These are phyloP conservation scores for Xylota sylvarum DNA, from an alignment of 2,888 invertebrate genomes.

Conservation along the genomic window DNA sequence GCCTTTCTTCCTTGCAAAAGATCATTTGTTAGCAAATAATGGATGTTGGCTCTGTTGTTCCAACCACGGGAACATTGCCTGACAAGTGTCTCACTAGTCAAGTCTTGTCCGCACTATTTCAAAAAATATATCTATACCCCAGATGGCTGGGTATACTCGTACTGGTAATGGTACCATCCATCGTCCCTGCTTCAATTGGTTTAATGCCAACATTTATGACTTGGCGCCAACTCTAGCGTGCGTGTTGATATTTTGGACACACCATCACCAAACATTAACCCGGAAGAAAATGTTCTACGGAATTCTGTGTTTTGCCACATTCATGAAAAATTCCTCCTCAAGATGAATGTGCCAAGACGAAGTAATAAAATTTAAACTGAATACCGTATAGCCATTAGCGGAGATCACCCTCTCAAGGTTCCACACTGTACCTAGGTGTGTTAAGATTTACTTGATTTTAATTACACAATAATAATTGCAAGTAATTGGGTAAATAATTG, in stretches of 20 bases:
- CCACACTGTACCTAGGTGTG: slow-evolving; percentile 22
- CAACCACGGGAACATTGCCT: slow-evolving; percentile 16
- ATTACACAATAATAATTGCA: slow-evolving; percentile 41
- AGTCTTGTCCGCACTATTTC: slow-evolving; percentile 59
- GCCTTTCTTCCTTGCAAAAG: neutral
- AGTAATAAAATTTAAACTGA: neutral
- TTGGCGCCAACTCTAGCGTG: slow-evolving; percentile 72
- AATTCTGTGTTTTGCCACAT: slow-evolving; percentile 36
- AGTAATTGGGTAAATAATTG: slow-evolving; percentile 57
- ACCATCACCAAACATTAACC: slow-evolving; percentile 53
- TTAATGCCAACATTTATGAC: slow-evolving; percentile 75
- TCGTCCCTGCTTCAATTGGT: slow-evolving; percentile 67
- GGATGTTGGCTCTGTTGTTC: slow-evolving; percentile 47
- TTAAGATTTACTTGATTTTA: slow-evolving; percentile 18
- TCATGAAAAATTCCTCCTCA: slow-evolving; percentile 27
- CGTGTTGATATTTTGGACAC: slow-evolving; percentile 59
- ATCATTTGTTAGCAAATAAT: slow-evolving; percentile 60
- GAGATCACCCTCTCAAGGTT: slow-evolving; percentile 34
- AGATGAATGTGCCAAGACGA: slow-evolving; percentile 24
- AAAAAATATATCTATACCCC: slow-evolving; percentile 24
- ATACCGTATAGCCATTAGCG: neutral
- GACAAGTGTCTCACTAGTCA: slow-evolving; percentile 69
- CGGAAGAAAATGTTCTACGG: slow-evolving; percentile 60
- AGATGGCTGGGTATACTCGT: slow-evolving; percentile 38
- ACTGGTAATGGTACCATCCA: slow-evolving; percentile 49